A percentile compares a stretch with the other conserved stretches of the same genome.
Evolutionary conservation across 2,113 vertebrate genomes (phyloP).

Genomic region (Haplochromis burtoni): DNA sequence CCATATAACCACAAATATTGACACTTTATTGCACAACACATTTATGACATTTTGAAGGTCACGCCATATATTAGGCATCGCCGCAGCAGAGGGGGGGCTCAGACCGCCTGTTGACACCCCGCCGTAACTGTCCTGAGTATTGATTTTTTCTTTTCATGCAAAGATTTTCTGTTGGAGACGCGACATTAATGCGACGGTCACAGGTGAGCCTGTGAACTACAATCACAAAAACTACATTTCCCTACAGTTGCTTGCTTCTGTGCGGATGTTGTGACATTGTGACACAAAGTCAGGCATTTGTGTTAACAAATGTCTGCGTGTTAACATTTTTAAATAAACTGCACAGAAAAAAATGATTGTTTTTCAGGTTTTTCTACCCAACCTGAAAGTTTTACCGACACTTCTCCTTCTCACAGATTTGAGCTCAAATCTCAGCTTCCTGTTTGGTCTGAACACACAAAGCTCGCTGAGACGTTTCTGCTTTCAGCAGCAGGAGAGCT

Average conservation of each 20-base stretch:
- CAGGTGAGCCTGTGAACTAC: constrained; percentile 39
- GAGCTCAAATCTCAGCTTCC: not conserved
- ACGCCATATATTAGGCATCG: constrained; percentile 96
- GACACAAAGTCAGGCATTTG: not conserved
- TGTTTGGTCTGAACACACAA: not conserved
- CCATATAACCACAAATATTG: constrained; percentile 99
- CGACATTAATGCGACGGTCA: constrained; percentile 62
- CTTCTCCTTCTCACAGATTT: not conserved
- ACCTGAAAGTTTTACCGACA: not conserved
- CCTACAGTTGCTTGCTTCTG: not conserved
- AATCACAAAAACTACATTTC: not conserved
- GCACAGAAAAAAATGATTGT: not conserved
- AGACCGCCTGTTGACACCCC: constrained; percentile 68
- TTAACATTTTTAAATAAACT: not conserved
- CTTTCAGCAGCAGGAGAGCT: rapidly evolving
- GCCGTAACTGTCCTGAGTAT: constrained; percentile 72
- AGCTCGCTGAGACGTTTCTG: not conserved
- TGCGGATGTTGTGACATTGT: not conserved
- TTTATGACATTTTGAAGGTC: constrained; percentile 99
- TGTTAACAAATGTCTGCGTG: not conserved
- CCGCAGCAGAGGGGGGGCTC: constrained; percentile 85
- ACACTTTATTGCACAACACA: constrained; percentile 99
- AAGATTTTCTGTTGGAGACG: constrained; percentile 66
- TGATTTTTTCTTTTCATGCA: constrained; percentile 72
- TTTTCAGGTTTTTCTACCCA: not conserved